Evolutionary conservation across 2,888 invertebrate genomes (phyloP).

Genomic region (Antheraea assamensis): DNA sequence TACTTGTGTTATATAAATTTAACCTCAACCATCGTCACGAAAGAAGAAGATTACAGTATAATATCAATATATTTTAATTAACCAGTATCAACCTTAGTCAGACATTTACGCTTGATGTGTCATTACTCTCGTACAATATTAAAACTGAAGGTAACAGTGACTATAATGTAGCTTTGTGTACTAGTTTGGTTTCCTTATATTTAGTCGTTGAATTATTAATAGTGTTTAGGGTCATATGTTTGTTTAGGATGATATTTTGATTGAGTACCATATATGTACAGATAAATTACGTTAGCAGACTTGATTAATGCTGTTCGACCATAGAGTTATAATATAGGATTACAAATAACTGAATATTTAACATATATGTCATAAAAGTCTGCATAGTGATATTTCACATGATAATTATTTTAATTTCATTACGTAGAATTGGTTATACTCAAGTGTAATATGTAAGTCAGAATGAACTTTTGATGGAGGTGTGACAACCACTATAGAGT

Average conservation of each 20-base stretch:
- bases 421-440: neutral
- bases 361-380: neutral
- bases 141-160: neutral
- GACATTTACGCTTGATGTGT: neutral
- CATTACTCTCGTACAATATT: neutral
- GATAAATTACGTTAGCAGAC: conserved; percentile 42
- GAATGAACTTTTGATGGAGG: neutral
- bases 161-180: neutral
- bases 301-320: conserved; percentile 52
- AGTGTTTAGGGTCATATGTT: conserved; percentile 60
- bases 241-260: conserved; percentile 71
- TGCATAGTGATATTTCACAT: neutral
- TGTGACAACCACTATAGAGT: too few species aligned
- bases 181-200: conserved; percentile 36
- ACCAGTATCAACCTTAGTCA: neutral
- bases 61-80: neutral
- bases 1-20: too few species aligned
- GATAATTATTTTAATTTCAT: neutral
- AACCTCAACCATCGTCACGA: too few species aligned
- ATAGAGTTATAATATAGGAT: conserved; percentile 14
- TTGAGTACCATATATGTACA: conserved; percentile 45
- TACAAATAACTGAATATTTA: too few species aligned
- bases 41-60: neutral
- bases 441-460: neutral
- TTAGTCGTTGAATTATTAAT: conserved; percentile 64